phyloP scores from a whole-genome alignment of 2,797 vertebrate genomes.

The Acrocephalus scirpaceus region DNA sequence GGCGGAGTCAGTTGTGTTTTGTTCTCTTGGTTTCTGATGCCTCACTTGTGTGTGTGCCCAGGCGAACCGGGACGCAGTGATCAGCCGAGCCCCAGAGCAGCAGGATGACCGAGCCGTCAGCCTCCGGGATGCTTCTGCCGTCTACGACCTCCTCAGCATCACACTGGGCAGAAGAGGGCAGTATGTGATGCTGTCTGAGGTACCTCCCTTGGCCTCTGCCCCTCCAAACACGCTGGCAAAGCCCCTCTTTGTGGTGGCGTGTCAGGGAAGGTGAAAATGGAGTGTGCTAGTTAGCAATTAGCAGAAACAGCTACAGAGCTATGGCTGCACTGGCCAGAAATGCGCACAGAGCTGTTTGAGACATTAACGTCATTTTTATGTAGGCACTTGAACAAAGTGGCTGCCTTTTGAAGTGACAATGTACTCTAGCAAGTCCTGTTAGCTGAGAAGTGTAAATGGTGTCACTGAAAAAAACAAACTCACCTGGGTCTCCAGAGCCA shows the following conservation, averaged over 20 bases:
- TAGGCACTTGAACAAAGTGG: neutral
- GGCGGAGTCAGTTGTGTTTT: neutral
- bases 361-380: neutral
- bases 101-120: slow-evolving; percentile 86
- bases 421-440: neutral
- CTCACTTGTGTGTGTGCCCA: slow-evolving; percentile 45
- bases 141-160: slow-evolving; percentile 95
- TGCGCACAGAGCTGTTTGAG: neutral
- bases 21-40: neutral
- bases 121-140: slow-evolving; percentile 86
- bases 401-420: neutral
- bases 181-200: slow-evolving; percentile 96
- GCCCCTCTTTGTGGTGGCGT: neutral
- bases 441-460: neutral
- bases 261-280: neutral
- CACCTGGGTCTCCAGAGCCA: neutral
- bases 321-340: neutral
- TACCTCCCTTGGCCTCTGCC: slow-evolving; percentile 49
- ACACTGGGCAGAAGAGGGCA: slow-evolving; percentile 97
- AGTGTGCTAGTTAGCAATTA: neutral
- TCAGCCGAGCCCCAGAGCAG: slow-evolving; percentile 92
- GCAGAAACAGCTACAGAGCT: neutral
- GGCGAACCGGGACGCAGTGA: slow-evolving; percentile 92
- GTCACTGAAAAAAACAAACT: neutral
- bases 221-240: neutral